Conservation (phyloP, 2,888 invertebrate genomes). For the Teleiodes luculella region DNA sequence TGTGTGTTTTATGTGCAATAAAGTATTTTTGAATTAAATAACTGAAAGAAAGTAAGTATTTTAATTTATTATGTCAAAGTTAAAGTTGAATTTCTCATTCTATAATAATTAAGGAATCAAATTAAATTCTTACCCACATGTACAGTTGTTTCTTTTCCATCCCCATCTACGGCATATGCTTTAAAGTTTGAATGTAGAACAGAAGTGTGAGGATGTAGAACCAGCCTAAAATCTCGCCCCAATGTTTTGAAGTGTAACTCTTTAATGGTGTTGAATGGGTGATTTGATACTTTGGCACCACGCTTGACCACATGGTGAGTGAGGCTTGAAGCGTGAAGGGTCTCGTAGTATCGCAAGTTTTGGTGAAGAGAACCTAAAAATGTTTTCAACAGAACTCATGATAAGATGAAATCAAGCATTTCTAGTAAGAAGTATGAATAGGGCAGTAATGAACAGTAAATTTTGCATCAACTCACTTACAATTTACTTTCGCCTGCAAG, state of each 20-base stretch:
- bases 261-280: slow-evolving; percentile 92
- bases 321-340: slow-evolving; percentile 85
- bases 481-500: too few species aligned
- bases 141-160: slow-evolving; percentile 90
- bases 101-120: too few species aligned
- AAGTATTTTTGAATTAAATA: too few species aligned
- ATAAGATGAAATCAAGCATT: too few species aligned
- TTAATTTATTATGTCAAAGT: too few species aligned
- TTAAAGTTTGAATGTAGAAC: slow-evolving; percentile 94
- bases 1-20: too few species aligned
- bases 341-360: slow-evolving; percentile 90
- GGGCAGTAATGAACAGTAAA: too few species aligned
- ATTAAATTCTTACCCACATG: slow-evolving; percentile 85
- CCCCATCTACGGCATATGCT: slow-evolving; percentile 90
- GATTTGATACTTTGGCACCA: slow-evolving; percentile 86
- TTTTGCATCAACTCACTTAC: too few species aligned
- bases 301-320: slow-evolving; percentile 89
- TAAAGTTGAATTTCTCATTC: too few species aligned
- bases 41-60: too few species aligned
- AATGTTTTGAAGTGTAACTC: slow-evolving; percentile 90
- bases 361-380: slow-evolving; percentile 82
- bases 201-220: slow-evolving; percentile 89
- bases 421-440: too few species aligned
- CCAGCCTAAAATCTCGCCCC: slow-evolving; percentile 90
- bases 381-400: too few species aligned